phyloP scores from a whole-genome alignment of 1,140 invertebrate genomes.

The Drosophila nigromelanica region DNA sequence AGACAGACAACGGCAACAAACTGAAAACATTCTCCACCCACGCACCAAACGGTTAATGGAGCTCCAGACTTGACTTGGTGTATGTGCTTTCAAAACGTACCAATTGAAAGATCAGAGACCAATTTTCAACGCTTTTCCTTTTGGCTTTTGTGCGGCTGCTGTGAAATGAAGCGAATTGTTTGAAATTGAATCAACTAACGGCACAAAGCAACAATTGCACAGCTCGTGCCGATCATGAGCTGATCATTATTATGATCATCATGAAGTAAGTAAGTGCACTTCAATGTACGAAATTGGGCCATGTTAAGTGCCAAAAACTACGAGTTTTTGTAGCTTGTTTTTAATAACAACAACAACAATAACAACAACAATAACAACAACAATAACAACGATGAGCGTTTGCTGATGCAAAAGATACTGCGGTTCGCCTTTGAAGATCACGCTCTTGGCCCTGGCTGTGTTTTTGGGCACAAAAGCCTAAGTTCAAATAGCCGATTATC shows the following conservation, averaged over 20 bases:
- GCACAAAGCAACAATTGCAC: constrained; percentile 31
- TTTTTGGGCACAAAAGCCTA: constrained; percentile 52
- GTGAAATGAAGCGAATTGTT: constrained; percentile 66
- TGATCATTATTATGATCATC: constrained; percentile 54
- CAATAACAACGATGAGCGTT: constrained; percentile 48
- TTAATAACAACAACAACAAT: constrained; percentile 11
- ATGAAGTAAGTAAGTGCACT: constrained; percentile 59
- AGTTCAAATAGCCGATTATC: constrained; percentile 28
- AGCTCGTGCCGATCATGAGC: constrained; percentile 50
- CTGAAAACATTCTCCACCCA: constrained; percentile 62
- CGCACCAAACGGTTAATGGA: constrained; percentile 42
- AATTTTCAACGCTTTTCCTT: constrained; percentile 81
- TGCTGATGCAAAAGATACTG: constrained; percentile 48
- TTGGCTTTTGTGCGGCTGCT: constrained; percentile 43
- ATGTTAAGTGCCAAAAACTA: constrained; percentile 66
- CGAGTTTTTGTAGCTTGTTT: constrained; percentile 35
- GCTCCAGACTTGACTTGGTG: constrained; percentile 2
- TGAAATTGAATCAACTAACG: constrained; percentile 57
- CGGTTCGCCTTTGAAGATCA: constrained; percentile 48
- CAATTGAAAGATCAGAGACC: constrained; percentile 56
- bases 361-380: constrained; percentile 12
- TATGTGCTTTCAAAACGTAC: constrained; percentile 51
- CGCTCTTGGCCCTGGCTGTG: constrained; percentile 56
- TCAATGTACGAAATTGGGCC: constrained; percentile 68
- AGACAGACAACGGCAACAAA: constrained; percentile 9